phyloP scores from a whole-genome alignment of 2,888 invertebrate species.

The Odontocerum albicorne region DNA sequence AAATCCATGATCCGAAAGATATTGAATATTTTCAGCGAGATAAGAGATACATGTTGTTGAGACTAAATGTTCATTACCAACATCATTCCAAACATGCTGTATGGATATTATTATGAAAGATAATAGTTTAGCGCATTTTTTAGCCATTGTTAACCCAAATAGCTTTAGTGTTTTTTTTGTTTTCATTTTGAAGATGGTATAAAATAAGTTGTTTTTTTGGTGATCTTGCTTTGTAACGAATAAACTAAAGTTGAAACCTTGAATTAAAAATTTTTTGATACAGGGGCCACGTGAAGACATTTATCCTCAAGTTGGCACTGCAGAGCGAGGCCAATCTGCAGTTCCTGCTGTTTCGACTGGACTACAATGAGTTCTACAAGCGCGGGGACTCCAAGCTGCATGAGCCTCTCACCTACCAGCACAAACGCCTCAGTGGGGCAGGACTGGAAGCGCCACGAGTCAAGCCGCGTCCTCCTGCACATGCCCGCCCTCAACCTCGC shows the following conservation, averaged over 20 bases:
- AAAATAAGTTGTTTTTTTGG: too few relatives aligned
- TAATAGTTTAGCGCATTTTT: too few relatives aligned
- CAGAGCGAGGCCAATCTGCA: constrained; percentile 87
- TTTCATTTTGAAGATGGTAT: neutral
- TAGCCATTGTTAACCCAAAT: too few relatives aligned
- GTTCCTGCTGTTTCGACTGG: constrained; percentile 86
- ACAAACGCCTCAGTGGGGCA: constrained; percentile 62
- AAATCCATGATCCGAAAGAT: too few relatives aligned
- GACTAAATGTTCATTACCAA: too few relatives aligned
- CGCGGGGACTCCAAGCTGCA: constrained; percentile 76
- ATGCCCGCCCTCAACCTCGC: neutral
- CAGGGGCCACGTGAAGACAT: constrained; percentile 82
- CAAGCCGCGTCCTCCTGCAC: too few relatives aligned
- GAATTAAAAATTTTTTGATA: constrained; percentile 24
- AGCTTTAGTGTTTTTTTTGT: too few relatives aligned
- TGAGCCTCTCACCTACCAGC: constrained; percentile 65
- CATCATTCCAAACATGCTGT: too few relatives aligned
- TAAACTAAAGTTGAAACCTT: neutral
- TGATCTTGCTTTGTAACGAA: neutral
- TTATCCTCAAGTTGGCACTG: constrained; percentile 80
- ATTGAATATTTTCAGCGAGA: too few relatives aligned
- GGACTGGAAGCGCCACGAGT: constrained; percentile 41
- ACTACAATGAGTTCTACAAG: constrained; percentile 95
- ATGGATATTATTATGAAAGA: too few relatives aligned
- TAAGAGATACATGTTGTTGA: too few relatives aligned